A percentile compares a stretch with the other conserved stretches of the same genome.
Evolutionary conservation across 2,113 vertebrate genomes (phyloP).

Genomic region (Anas platyrhynchos): DNA sequence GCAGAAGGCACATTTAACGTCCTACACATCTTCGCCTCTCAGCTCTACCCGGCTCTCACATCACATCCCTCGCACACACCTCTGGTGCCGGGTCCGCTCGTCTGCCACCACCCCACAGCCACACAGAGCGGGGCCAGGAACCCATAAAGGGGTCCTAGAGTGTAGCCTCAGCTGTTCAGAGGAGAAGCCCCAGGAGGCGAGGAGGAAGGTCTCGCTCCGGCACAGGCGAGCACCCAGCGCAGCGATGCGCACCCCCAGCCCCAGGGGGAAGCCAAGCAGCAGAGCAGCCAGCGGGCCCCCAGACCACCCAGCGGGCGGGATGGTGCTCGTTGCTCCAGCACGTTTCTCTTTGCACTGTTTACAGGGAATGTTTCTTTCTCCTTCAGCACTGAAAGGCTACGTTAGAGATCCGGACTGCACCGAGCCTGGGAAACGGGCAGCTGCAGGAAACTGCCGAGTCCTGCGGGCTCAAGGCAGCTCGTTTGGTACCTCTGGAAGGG

Average conservation of each 20-base stretch:
- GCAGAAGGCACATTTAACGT: rapidly evolving
- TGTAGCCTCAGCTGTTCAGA: background rate
- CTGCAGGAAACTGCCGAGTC: rapidly evolving
- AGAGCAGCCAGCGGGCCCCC: background rate
- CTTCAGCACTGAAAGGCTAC: background rate
- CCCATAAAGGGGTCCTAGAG: rapidly evolving
- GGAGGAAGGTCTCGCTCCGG: background rate
- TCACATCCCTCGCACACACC: background rate
- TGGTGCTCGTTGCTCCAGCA: background rate
- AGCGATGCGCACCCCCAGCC: background rate
- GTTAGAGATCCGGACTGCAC: background rate
- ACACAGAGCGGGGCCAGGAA: background rate
- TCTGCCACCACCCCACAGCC: background rate
- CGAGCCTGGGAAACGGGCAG: background rate
- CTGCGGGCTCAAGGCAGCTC: background rate
- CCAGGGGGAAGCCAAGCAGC: background rate
- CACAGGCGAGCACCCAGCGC: rapidly evolving
- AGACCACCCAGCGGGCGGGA: background rate
- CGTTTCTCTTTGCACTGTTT: background rate
- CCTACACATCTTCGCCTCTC: background rate
- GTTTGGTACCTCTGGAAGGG: background rate
- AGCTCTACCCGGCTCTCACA: rapidly evolving
- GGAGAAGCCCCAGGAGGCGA: rapidly evolving
- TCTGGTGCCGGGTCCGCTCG: background rate
- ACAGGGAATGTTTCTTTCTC: background rate